phyloP scores from a whole-genome alignment of 2,797 vertebrate genomes.

The Pipistrellus pipistrellus region DNA sequence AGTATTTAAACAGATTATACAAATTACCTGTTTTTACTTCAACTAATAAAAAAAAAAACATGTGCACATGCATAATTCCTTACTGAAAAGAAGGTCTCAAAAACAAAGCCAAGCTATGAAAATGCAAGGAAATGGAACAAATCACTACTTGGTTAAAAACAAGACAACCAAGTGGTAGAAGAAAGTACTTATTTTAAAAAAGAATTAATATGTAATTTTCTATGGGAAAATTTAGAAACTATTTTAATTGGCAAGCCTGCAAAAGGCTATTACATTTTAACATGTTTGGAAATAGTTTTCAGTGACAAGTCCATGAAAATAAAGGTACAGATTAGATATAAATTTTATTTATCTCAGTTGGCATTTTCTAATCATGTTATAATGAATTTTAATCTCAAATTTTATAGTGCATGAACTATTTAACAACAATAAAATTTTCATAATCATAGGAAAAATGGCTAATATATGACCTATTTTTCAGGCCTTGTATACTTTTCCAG shows the following conservation, averaged over 20 bases:
- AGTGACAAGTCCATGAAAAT: constrained; percentile 36
- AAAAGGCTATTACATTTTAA: constrained; percentile 9
- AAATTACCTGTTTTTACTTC: constrained; percentile 34
- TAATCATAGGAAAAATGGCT: not conserved
- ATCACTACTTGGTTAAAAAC: constrained; percentile 50
- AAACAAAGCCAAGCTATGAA: constrained; percentile 54
- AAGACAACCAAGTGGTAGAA: not conserved
- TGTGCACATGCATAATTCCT: not conserved
- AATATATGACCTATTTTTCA: constrained; percentile 13
- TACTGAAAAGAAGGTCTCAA: constrained; percentile 31
- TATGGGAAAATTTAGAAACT: constrained; percentile 39
- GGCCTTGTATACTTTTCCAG: not conserved
- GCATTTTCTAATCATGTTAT: constrained; percentile 32
- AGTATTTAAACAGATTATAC: constrained; percentile 35
- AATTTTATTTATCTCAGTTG: constrained; percentile 41
- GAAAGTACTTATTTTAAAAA: constrained; percentile 42
- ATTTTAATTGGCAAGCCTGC: not conserved
- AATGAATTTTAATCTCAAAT: constrained; percentile 41
- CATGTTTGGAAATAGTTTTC: constrained; percentile 47
- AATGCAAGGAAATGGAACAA: constrained; percentile 49
- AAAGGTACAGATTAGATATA: not conserved
- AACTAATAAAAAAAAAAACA: constrained; percentile 49
- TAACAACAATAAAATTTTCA: constrained; percentile 44
- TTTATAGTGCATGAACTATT: not conserved
- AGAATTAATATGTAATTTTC: not conserved